Percentiles rank a stretch among this genome's conserved stretches.
These are phyloP conservation scores for Dendronephthya gigantea DNA, from an alignment of 64 coral and sea anemone genomes.

Conservation along the genomic window DNA sequence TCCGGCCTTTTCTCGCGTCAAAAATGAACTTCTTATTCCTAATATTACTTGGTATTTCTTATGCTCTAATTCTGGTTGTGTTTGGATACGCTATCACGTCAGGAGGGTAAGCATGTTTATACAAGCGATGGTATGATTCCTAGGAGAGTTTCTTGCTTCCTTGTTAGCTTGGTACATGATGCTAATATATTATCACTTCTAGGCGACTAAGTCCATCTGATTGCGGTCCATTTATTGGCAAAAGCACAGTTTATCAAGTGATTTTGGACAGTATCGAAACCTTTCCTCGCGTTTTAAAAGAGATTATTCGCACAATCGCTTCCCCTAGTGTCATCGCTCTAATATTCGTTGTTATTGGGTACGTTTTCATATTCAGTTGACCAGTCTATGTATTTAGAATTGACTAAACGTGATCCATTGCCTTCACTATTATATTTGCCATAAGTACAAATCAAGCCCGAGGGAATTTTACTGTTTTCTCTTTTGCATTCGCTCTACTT, in stretches of 20 bases:
- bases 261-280: slow-evolving; percentile 13
- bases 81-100: slow-evolving; percentile 65
- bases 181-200: not conserved
- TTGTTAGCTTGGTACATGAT: too few relatives aligned
- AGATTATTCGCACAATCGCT: slow-evolving; percentile 34
- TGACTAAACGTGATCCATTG: too few relatives aligned
- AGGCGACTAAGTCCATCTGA: not conserved
- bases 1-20: slow-evolving; percentile 56
- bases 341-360: slow-evolving; percentile 89
- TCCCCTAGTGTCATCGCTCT: slow-evolving; percentile 68
- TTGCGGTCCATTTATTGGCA: slow-evolving; percentile 74
- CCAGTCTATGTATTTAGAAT: too few relatives aligned
- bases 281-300: not conserved
- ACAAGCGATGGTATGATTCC: not conserved
- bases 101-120: slow-evolving; percentile 20
- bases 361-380: slow-evolving; percentile 21
- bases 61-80: slow-evolving; percentile 35
- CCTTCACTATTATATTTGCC: too few relatives aligned
- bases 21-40: slow-evolving; percentile 78
- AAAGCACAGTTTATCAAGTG: slow-evolving; percentile 54
- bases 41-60: slow-evolving; percentile 42
- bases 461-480: too few relatives aligned
- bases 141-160: too few relatives aligned
- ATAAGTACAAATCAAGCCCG: too few relatives aligned
- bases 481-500: too few relatives aligned